Percentiles rank a stretch among this genome's conserved stretches.
Evolutionary conservation across 2,797 vertebrate species (phyloP).

Genomic region (Xenopus petersii): DNA sequence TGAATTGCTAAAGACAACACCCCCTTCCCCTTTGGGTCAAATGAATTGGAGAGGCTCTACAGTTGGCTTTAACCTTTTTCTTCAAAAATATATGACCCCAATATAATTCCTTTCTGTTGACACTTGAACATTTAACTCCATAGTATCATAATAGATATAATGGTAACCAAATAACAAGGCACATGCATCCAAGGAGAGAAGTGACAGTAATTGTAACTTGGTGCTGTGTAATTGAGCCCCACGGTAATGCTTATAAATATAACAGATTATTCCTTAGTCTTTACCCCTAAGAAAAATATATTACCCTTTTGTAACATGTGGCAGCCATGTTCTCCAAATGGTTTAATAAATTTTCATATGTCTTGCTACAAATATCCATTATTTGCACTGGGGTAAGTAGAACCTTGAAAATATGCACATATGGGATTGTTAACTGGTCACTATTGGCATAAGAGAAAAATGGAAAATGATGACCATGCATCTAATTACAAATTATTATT

Average conservation of each 20-base stretch:
- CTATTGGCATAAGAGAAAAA: too few relatives aligned
- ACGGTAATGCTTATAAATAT: conserved; percentile 5
- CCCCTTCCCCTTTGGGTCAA: conserved; percentile 24
- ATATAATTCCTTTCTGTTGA: conserved; percentile 36
- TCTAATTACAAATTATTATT: too few relatives aligned
- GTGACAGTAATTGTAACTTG: conserved; percentile 21
- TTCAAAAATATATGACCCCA: conserved; percentile 37
- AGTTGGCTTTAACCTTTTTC: conserved; percentile 38
- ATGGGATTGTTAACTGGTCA: too few relatives aligned
- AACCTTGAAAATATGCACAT: too few relatives aligned
- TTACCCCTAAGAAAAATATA: too few relatives aligned
- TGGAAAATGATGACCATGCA: too few relatives aligned
- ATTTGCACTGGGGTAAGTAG: too few relatives aligned
- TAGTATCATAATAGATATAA: conserved; percentile 19
- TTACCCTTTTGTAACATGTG: too few relatives aligned
- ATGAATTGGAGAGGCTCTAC: conserved; percentile 29
- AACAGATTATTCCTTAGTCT: too few relatives aligned
- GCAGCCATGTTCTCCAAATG: too few relatives aligned
- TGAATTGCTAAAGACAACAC: conserved; percentile 36
- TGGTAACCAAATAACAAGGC: not conserved
- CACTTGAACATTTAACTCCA: conserved; percentile 42
- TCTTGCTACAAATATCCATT: too few relatives aligned
- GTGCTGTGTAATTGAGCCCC: conserved; percentile 32
- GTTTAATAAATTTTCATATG: too few relatives aligned
- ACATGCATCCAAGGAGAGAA: not conserved